A percentile compares a stretch with the other conserved stretches of the same genome.
Conservation (phyloP, 2,797 vertebrate genomes). For the Coilia nasus region DNA sequence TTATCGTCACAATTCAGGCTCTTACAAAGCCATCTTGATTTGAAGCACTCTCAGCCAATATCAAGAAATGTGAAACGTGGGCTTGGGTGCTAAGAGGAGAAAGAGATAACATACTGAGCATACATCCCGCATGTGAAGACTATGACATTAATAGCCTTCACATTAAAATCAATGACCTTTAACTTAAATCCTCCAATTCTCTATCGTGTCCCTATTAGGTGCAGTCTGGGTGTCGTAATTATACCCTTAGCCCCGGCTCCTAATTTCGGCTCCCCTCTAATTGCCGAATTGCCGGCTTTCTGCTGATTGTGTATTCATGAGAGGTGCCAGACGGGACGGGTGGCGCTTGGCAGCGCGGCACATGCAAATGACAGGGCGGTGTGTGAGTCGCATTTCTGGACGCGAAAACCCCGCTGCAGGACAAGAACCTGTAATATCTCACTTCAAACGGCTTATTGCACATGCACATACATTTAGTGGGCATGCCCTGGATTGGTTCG, state of each 20-base stretch:
- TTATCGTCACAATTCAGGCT: too few species aligned
- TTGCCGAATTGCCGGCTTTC: conserved; percentile 40
- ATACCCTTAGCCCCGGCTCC: conserved; percentile 42
- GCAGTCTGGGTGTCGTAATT: conserved; percentile 34
- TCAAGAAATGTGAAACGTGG: too few species aligned
- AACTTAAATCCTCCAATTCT: conserved; percentile 8
- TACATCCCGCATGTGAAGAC: too few species aligned
- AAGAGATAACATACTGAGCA: too few species aligned
- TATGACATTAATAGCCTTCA: background rate
- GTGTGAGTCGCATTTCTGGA: conserved; percentile 40
- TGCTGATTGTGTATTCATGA: conserved; percentile 53
- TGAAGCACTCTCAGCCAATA: too few species aligned
- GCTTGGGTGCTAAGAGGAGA: too few species aligned
- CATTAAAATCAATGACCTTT: conserved; percentile 31
- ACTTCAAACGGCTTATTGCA: conserved; percentile 45
- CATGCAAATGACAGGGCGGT: conserved; percentile 46
- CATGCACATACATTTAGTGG: conserved; percentile 30
- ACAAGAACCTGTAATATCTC: conserved; percentile 43
- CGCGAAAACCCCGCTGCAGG: conserved; percentile 26
- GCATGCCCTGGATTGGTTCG: background rate
- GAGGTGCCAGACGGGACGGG: conserved; percentile 30
- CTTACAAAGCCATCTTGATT: too few species aligned
- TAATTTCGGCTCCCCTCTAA: conserved; percentile 48
- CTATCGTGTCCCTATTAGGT: background rate
- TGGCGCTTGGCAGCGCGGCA: conserved; percentile 45